phyloP scores from a whole-genome alignment of 1,140 invertebrate genomes.

The Mamestra configurata region DNA sequence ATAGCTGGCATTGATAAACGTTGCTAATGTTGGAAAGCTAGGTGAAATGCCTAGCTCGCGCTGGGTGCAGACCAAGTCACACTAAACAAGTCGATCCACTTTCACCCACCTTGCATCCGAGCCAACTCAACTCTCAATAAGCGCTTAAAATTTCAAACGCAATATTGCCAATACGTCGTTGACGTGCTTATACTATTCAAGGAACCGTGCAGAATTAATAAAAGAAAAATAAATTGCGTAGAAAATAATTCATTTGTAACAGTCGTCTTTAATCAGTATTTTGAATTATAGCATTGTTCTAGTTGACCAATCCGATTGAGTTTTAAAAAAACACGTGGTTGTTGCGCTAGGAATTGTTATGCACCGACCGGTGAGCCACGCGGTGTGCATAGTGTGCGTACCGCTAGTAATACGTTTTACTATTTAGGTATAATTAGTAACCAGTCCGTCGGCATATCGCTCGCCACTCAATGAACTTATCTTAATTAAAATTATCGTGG shows the following conservation, averaged over 20 bases:
- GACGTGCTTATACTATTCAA: constrained; percentile 18
- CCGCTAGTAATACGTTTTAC: constrained; percentile 37
- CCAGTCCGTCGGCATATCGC: constrained; percentile 17
- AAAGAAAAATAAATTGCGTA: constrained; percentile 2
- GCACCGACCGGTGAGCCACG: constrained; percentile 45
- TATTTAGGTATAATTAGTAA: constrained; percentile 38
- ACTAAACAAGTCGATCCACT: constrained; percentile 68
- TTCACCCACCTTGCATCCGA: constrained; percentile 68
- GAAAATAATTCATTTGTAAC: constrained; percentile 26
- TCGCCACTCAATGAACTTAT: constrained; percentile 60
- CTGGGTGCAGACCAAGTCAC: constrained; percentile 55
- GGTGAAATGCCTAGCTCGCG: constrained; percentile 58
- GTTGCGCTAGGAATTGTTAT: constrained; percentile 23
- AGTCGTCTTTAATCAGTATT: constrained; percentile 27
- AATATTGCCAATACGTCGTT: constrained; percentile 18
- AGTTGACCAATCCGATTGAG: neutral
- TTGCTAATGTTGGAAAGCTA: constrained; percentile 67
- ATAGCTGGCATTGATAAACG: constrained; percentile 31
- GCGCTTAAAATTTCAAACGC: constrained; percentile 30
- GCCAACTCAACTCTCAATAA: constrained; percentile 44
- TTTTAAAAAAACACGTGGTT: constrained; percentile 26
- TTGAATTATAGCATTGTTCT: constrained; percentile 21
- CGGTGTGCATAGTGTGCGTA: constrained; percentile 46
- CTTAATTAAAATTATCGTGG: constrained; percentile 37
- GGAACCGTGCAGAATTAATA: neutral